Percentiles rank a stretch among this genome's conserved stretches.
phyloP scores from a whole-genome alignment of 2,888 invertebrate genomes.

The Sinopyrophorus schimmeli region DNA sequence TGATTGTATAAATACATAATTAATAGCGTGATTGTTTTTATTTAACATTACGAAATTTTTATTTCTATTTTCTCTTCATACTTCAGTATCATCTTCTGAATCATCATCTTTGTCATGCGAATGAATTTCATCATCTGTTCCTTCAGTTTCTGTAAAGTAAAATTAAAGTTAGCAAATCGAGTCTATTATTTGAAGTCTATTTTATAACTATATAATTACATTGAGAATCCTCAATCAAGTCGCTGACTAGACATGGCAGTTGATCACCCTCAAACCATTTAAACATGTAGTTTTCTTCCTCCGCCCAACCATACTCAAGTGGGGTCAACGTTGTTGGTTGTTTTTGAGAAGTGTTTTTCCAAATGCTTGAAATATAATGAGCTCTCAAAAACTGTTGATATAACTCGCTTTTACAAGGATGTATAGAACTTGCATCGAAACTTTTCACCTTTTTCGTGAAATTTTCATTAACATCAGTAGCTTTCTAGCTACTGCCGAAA shows the following conservation, averaged over 20 bases:
- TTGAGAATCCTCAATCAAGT: conserved; percentile 12
- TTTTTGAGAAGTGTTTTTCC: conserved; percentile 35
- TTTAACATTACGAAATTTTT: no score
- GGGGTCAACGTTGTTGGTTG: conserved; percentile 25
- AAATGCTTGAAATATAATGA: conserved; percentile 34
- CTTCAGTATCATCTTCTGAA: no score
- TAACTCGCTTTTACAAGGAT: conserved; percentile 37
- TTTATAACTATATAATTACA: conserved; percentile 11
- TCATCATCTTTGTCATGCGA: no score
- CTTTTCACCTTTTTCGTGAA: conserved; percentile 31
- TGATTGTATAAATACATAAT: no score
- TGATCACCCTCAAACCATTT: conserved; percentile 40
- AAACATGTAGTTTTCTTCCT: conserved; percentile 32
- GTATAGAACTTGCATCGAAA: conserved; percentile 32
- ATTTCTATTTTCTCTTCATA: no score
- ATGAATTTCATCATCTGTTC: no score
- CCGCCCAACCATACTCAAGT: conserved; percentile 34
- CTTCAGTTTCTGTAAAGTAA: no score
- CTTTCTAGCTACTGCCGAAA: conserved; percentile 29
- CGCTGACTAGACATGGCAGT: conserved; percentile 30
- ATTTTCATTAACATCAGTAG: conserved; percentile 18
- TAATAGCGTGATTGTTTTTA: no score
- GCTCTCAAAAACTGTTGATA: conserved; percentile 34
- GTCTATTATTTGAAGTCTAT: no score
- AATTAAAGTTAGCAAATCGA: no score